These are phyloP conservation scores for Dasypus novemcinctus DNA, from an alignment of 2,113 vertebrate genomes.

Conservation along the genomic window DNA sequence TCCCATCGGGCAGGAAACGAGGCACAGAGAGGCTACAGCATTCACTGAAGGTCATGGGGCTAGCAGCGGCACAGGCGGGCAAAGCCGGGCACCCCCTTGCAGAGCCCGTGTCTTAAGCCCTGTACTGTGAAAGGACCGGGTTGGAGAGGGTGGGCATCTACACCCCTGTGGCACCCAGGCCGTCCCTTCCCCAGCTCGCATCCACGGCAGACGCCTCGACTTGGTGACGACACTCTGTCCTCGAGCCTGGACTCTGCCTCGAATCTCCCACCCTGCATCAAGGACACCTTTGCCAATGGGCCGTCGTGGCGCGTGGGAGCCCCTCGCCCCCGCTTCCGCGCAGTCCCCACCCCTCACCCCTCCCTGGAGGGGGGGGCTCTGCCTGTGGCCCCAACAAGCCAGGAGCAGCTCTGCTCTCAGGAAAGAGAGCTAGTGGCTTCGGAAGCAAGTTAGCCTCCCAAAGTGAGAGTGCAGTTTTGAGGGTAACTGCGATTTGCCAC, in stretches of 20 bases:
- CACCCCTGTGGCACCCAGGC: accelerated
- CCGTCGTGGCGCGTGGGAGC: accelerated
- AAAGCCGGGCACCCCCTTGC: background rate
- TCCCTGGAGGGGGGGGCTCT: background rate
- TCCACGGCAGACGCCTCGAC: background rate
- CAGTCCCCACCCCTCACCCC: accelerated
- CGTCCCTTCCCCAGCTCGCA: accelerated
- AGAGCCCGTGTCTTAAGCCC: background rate
- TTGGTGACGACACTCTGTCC: accelerated
- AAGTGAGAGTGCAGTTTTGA: background rate
- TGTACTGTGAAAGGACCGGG: background rate
- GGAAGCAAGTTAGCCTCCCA: background rate
- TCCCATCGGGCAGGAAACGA: background rate
- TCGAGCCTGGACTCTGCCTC: accelerated
- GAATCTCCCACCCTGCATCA: accelerated
- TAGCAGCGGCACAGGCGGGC: background rate
- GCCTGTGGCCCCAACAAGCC: too few relatives aligned
- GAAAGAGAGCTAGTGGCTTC: background rate
- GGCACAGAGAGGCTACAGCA: background rate
- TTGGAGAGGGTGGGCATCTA: accelerated
- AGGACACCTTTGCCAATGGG: accelerated
- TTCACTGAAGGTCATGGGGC: background rate
- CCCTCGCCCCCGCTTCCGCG: background rate
- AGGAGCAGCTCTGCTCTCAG: too few relatives aligned
- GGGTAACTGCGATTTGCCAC: background rate